These are phyloP conservation scores for Parasteatoda lunata DNA, from an alignment of 2,888 invertebrate genomes.

Conservation along the genomic window DNA sequence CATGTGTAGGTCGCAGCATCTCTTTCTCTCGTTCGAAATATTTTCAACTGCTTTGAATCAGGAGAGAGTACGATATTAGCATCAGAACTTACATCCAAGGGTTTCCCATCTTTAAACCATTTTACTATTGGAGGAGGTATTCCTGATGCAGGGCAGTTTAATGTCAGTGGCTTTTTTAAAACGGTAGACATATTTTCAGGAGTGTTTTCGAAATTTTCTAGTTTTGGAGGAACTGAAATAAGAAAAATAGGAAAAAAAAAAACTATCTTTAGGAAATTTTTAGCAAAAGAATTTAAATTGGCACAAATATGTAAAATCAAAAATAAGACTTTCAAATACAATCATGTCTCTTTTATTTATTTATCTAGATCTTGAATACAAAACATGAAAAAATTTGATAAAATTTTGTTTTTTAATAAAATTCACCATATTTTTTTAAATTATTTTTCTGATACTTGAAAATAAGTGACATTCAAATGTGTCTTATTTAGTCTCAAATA, in stretches of 20 bases:
- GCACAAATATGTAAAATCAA: background rate
- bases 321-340: background rate
- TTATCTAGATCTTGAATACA: too few species aligned
- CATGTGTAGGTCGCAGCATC: slow-evolving; percentile 70
- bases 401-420: too few species aligned
- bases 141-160: slow-evolving; percentile 69
- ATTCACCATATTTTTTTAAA: too few species aligned
- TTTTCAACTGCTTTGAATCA: slow-evolving; percentile 44
- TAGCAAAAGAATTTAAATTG: background rate
- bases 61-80: slow-evolving; percentile 68
- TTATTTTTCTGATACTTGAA: too few species aligned
- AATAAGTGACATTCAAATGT: too few species aligned
- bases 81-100: slow-evolving; percentile 64
- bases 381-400: too few species aligned
- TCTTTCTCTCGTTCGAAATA: slow-evolving; percentile 41
- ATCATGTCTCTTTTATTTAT: too few species aligned
- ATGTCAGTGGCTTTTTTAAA: slow-evolving; percentile 54
- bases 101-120: slow-evolving; percentile 72
- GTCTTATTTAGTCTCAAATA: too few species aligned
- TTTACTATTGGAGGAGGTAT: slow-evolving; percentile 72
- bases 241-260: too few species aligned
- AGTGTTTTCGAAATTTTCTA: slow-evolving; percentile 70
- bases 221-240: slow-evolving; percentile 73
- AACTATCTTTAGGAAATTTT: background rate
- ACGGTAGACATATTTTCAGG: slow-evolving; percentile 45